Conservation (phyloP, 2,888 invertebrate species). For the Nasonia oneida region DNA sequence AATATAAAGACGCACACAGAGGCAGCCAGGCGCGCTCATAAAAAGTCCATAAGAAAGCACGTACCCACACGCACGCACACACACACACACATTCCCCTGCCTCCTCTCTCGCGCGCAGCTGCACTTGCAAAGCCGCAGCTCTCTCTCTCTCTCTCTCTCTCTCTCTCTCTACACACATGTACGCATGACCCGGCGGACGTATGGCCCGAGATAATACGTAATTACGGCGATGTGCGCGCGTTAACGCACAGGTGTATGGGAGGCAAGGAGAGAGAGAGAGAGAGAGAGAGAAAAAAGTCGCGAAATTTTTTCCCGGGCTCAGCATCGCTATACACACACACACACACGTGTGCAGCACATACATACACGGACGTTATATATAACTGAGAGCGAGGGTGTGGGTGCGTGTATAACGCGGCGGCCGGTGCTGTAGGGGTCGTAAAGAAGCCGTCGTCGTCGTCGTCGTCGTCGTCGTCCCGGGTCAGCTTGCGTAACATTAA, state of each 20-base stretch:
- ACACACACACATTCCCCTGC: background rate
- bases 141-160: too few species aligned
- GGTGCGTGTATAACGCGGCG: slow-evolving; percentile 6
- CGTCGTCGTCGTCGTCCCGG: slow-evolving; percentile 62
- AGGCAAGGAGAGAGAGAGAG: background rate
- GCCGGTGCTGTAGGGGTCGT: slow-evolving; percentile 64
- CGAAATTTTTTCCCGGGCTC: slow-evolving; percentile 63
- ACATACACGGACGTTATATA: background rate
- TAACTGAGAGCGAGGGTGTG: background rate
- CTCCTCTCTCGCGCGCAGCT: background rate
- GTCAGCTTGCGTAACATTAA: slow-evolving; percentile 72
- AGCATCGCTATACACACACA: slow-evolving; percentile 42
- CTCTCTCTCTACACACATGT: background rate
- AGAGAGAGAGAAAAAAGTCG: slow-evolving; percentile 55
- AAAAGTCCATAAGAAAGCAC: slow-evolving; percentile 51
- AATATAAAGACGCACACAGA: slow-evolving; percentile 21
- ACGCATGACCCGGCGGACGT: background rate
- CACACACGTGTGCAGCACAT: slow-evolving; percentile 60
- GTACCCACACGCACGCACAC: background rate
- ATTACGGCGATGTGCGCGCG: slow-evolving; percentile 45
- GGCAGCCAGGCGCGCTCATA: slow-evolving; percentile 43
- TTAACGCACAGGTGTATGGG: slow-evolving; percentile 45
- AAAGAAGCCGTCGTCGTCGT: slow-evolving; percentile 69
- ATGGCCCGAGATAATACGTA: slow-evolving; percentile 55
- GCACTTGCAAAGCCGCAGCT: slow-evolving; percentile 1